Base-by-base conservation (phyloP, 2,797 vertebrate species). In the Mormyrops boulengeri region DNA sequence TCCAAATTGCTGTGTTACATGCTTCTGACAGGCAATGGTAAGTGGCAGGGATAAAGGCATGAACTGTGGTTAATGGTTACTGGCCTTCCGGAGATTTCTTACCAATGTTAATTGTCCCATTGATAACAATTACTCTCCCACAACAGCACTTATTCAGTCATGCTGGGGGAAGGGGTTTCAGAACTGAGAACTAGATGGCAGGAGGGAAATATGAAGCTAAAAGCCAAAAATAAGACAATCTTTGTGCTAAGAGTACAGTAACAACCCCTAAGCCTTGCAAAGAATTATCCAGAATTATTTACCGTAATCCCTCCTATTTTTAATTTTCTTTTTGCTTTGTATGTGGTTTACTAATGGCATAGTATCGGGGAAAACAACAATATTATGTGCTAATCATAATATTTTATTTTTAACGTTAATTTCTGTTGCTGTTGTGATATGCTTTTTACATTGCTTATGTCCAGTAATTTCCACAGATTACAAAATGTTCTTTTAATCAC, bases 31-130 rank as follows among this genome's bases (percentile, higher is more conserved):
- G 90, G 89, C 90, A 34, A 55, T 88, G 92, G 92, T 93, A 91
- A 89, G 92, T 53, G 90, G 90, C 90, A 90, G 89, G 93, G 90
- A 92, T 91, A 60, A 62, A 92, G 87, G 91, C 91, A 87, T 85
- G 91, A 87, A 92, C 91, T 92, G 90, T 92, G 86, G 69, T 69
- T 91, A 93, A 92, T 91, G 89, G 89, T 92, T 89, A 90, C 90
- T 91, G 91, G 92, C 92, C 92, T 92, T 88, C 89, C 93, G 92
- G 93, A 94, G 91, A 91, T 93, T 93, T 94, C 92, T 94, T 94
- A 95, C 95, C 94, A 93, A 94, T 94, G 92, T 89, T 94, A 95
- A 96, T 94, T 95, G 94, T 91, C 93, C 92, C 92, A 92, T 92
- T 94, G 92, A 94, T 92, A 92, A 91, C 91, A 91, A 94, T 92